Evolutionary conservation across 2,797 vertebrate genomes (phyloP), one percentile per base, ranked within the genome.

Genomic region (Helicolenus hilgendorfi): DNA sequence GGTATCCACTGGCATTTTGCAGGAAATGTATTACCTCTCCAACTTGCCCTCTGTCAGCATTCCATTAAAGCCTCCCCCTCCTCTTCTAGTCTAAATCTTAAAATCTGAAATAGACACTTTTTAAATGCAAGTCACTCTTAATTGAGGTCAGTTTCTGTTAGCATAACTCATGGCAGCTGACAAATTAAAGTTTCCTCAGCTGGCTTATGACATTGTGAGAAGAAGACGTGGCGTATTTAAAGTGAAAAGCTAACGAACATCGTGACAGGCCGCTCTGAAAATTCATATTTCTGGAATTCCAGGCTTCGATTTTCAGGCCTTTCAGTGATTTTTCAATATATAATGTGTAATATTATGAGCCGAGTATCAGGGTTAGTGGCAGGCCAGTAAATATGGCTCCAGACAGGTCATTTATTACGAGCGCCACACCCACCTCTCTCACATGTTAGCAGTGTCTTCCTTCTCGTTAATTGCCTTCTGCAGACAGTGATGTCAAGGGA

Each of bases 381-480:
- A 89, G 89, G 84, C 82, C 64, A 7, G 84, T 90, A 97, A 96
- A 97, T 94, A 73, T 84, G 93, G 95, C 95, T 88, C 88, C 87
- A 89, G 96, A 97, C 94, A 93, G 97, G 96, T 96, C 97, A 96
- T 98, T 97, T 92, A 96, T 97, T 98, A 97, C 97, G 96, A 94
- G 94, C 96, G 94, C 97, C 97, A 96, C 76, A 94, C 97, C 98
- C 96, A 95, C 96, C 77, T 96, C 89, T 96, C 97, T 95, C 96
- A 95, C 96, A 97, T 96, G 95, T 97, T 98, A 97, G 97, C 98
- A 98, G 98, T 97, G 97, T 96, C 96, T 95, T 97, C 93, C 95
- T 97, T 96, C 95, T 96, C 94, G 97, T 98, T 98, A 98, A 98
- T 98, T 97, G 98, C 96, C 96, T 96, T 94, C 94, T 97, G 97